Evolutionary conservation across 2,888 invertebrate species (phyloP).

Genomic region (Ichneumon xanthorius): DNA sequence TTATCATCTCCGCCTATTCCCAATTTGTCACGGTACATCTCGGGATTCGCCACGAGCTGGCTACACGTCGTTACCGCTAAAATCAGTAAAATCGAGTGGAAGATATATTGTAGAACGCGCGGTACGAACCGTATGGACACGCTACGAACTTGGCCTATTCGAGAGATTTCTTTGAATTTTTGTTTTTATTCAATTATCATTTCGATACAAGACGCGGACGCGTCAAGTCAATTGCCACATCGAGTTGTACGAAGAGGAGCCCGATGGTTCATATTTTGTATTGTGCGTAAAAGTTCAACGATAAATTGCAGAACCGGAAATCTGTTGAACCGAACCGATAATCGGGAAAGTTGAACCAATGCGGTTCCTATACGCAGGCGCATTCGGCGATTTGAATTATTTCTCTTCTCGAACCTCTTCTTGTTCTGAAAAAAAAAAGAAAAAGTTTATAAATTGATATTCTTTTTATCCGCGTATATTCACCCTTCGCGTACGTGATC

Average conservation of each 20-base stretch:
- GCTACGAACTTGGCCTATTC: neutral
- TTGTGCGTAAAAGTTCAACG: neutral
- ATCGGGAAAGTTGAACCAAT: neutral
- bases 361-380: conserved; percentile 78
- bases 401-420: conserved; percentile 81
- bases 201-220: conserved; percentile 24
- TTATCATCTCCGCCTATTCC: conserved; percentile 55
- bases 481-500: too few species aligned
- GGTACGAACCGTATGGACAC: neutral
- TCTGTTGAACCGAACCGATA: neutral
- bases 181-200: conserved; percentile 42
- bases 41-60: conserved; percentile 49
- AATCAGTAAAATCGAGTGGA: neutral
- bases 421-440: conserved; percentile 75
- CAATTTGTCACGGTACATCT: conserved; percentile 66
- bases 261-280: neutral
- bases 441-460: neutral
- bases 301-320: neutral
- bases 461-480: too few species aligned
- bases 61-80: conserved; percentile 10
- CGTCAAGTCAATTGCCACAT: conserved; percentile 3
- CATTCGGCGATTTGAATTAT: conserved; percentile 83
- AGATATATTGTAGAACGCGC: neutral
- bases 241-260: conserved; percentile 17
- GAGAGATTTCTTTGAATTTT: neutral